Conservation (phyloP, 2,797 vertebrate species). For the Hephaestus fuliginosus region DNA sequence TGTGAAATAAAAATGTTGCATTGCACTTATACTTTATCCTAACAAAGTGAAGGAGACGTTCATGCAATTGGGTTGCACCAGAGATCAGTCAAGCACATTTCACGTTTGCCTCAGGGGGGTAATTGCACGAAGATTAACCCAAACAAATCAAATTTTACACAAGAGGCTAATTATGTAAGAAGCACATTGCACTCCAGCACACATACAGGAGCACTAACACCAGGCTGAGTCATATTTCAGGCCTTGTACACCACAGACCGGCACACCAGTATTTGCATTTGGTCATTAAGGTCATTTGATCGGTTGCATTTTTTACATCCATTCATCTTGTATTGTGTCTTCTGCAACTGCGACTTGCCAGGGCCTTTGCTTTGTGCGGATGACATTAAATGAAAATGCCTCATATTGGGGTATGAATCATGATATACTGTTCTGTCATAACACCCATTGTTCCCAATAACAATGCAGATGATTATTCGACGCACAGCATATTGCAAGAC, state of each 20-base stretch:
- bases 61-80: not conserved
- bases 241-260: not conserved
- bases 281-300: conserved; percentile 11
- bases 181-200: conserved; percentile 37
- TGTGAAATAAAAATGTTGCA: conserved; percentile 35
- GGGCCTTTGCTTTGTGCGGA: not conserved
- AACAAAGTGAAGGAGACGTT: conserved; percentile 18
- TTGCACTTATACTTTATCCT: conserved; percentile 11
- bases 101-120: conserved; percentile 48
- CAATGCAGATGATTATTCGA: conserved; percentile 24
- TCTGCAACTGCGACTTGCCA: not conserved
- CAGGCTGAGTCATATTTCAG: conserved; percentile 30
- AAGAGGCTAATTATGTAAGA: conserved; percentile 57
- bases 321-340: not conserved
- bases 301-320: conserved; percentile 15
- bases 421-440: not conserved
- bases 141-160: conserved; percentile 71
- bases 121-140: conserved; percentile 60
- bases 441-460: conserved; percentile 9
- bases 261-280: conserved; percentile 1
- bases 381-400: conserved; percentile 24
- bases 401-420: not conserved
- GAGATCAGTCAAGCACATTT: conserved; percentile 17
- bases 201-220: conserved; percentile 21
- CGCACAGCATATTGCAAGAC: conserved; percentile 7